phyloP scores from a whole-genome alignment of 2,888 invertebrate genomes.

The Dusona sp. region DNA sequence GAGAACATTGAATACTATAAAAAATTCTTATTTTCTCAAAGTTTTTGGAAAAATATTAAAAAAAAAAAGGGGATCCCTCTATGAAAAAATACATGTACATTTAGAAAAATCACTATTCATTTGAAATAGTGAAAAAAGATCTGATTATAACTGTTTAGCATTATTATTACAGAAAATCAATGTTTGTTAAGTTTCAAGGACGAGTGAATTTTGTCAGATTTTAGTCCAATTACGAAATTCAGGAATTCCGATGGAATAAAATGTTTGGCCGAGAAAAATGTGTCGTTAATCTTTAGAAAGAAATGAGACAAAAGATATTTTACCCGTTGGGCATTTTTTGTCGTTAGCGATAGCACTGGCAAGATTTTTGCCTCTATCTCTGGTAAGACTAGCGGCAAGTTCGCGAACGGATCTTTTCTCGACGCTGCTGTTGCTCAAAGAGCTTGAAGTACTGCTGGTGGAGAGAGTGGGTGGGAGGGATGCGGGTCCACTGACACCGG shows the following conservation, averaged over 20 bases:
- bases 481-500: slow-evolving; percentile 83
- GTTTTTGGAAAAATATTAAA: too few relatives aligned
- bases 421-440: slow-evolving; percentile 81
- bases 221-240: neutral
- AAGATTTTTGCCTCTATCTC: slow-evolving; percentile 75
- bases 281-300: neutral
- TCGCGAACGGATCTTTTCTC: slow-evolving; percentile 86
- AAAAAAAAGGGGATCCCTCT: too few relatives aligned
- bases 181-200: neutral
- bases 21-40: too few relatives aligned
- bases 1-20: too few relatives aligned
- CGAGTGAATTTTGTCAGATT: neutral
- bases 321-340: slow-evolving; percentile 52
- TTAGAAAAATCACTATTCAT: neutral
- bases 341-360: slow-evolving; percentile 12
- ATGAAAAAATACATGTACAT: neutral
- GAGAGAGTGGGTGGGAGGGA: slow-evolving; percentile 83
- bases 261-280: neutral
- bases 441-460: slow-evolving; percentile 83
- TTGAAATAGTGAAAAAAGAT: neutral
- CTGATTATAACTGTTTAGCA: neutral
- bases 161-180: neutral
- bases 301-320: slow-evolving; percentile 19
- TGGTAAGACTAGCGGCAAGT: slow-evolving; percentile 85
- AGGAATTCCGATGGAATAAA: neutral